Percentiles rank a stretch among this genome's conserved stretches.
phyloP scores from a whole-genome alignment of 2,888 invertebrate species.

The Gerris lacustris region DNA sequence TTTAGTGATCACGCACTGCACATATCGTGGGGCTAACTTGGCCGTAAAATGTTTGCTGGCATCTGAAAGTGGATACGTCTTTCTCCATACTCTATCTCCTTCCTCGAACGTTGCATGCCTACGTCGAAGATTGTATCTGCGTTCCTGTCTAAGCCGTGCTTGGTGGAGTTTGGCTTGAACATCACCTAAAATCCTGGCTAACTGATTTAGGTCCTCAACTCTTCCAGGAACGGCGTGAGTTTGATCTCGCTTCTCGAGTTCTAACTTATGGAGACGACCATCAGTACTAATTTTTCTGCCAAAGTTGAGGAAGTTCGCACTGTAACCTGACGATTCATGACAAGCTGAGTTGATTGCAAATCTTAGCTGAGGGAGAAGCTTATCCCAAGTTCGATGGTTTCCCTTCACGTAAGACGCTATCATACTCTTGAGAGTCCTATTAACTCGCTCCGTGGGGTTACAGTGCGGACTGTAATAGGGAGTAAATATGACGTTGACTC shows the following conservation, averaged over 20 bases:
- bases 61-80: constrained; percentile 4
- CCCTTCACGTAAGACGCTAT: constrained; percentile 25
- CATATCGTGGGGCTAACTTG: constrained; percentile 16
- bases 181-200: too few relatives aligned
- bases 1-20: constrained; percentile 10
- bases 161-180: too few relatives aligned
- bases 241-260: too few relatives aligned
- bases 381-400: constrained; percentile 28
- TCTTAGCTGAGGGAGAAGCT: constrained; percentile 24
- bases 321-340: constrained; percentile 22
- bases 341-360: constrained; percentile 27
- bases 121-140: too few relatives aligned
- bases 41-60: too few relatives aligned
- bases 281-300: too few relatives aligned
- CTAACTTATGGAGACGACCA: too few relatives aligned
- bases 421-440: constrained; percentile 28
- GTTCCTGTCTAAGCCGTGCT: too few relatives aligned
- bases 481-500: constrained; percentile 18
- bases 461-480: constrained; percentile 29
- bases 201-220: too few relatives aligned
- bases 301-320: constrained; percentile 21
- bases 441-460: constrained; percentile 30
- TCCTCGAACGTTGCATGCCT: constrained; percentile 8
- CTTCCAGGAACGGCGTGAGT: too few relatives aligned
- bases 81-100: constrained; percentile 13